Percentiles rank a stretch among this genome's conserved stretches.
Conservation (phyloP, 1,140 invertebrate genomes). For the Littorina saxatilis region DNA sequence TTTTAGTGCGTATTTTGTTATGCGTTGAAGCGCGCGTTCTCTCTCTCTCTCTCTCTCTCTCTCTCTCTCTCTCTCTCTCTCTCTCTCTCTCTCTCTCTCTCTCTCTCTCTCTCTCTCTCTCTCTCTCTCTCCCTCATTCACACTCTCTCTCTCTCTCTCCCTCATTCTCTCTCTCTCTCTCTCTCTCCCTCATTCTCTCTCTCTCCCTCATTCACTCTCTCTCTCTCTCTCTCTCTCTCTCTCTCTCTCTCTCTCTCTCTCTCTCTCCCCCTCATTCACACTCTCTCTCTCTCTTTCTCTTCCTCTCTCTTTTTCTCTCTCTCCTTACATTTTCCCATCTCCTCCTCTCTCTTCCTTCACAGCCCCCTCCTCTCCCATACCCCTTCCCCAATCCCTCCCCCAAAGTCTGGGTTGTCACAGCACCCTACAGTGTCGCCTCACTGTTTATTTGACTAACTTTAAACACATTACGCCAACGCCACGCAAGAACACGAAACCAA, state of each 20-base stretch:
- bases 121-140: too few species aligned
- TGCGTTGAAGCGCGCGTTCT: too few species aligned
- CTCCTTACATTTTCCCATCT: not conserved
- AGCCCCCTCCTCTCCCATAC: not conserved
- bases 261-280: not conserved
- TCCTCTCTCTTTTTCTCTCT: not conserved
- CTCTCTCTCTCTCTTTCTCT: too few species aligned
- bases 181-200: not conserved
- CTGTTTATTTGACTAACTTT: constrained; percentile 8
- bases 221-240: not conserved
- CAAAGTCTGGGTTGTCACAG: not conserved
- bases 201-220: not conserved
- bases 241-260: not conserved
- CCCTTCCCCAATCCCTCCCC: not conserved
- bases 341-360: not conserved
- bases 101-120: not conserved
- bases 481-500: not conserved
- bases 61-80: not conserved
- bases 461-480: not conserved
- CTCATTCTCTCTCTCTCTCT: not conserved
- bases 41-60: not conserved
- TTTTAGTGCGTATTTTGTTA: too few species aligned
- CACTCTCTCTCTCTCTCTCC: not conserved
- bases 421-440: not conserved
- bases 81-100: not conserved